A percentile compares a stretch with the other conserved stretches of the same genome.
Evolutionary conservation across 2,797 vertebrate species (phyloP).

Genomic region (Falco concolor): DNA sequence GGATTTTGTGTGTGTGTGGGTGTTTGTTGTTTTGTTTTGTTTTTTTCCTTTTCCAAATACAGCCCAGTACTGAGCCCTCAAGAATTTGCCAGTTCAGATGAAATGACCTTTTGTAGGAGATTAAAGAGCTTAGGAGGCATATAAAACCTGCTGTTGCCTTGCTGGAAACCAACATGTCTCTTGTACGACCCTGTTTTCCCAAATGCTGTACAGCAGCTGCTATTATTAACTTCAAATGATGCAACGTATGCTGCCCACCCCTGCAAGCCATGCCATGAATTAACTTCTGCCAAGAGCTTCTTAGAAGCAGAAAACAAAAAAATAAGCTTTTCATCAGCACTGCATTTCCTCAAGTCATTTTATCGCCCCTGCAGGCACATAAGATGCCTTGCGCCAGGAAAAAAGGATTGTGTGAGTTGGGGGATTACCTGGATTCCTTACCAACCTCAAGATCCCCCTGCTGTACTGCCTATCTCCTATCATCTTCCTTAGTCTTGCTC

Average conservation of each 20-base stretch:
- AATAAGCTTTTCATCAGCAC: background rate
- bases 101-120: background rate
- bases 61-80: background rate
- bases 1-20: background rate
- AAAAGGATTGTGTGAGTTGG: background rate
- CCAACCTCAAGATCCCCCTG: background rate
- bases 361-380: background rate
- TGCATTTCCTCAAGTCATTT: background rate
- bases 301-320: background rate
- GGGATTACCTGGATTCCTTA: background rate
- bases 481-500: background rate
- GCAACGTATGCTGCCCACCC: background rate
- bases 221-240: background rate
- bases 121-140: background rate
- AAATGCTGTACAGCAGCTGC: background rate
- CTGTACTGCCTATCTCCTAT: background rate
- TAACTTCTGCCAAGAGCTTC: background rate
- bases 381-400: background rate
- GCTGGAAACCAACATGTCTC: background rate
- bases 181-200: accelerated
- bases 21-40: background rate
- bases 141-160: background rate
- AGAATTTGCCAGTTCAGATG: background rate
- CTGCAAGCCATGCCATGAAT: background rate
- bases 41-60: background rate